A percentile compares a stretch with the other conserved stretches of the same genome.
phyloP scores from a whole-genome alignment of 2,888 invertebrate genomes.

The Arrhopalites spinosus region DNA sequence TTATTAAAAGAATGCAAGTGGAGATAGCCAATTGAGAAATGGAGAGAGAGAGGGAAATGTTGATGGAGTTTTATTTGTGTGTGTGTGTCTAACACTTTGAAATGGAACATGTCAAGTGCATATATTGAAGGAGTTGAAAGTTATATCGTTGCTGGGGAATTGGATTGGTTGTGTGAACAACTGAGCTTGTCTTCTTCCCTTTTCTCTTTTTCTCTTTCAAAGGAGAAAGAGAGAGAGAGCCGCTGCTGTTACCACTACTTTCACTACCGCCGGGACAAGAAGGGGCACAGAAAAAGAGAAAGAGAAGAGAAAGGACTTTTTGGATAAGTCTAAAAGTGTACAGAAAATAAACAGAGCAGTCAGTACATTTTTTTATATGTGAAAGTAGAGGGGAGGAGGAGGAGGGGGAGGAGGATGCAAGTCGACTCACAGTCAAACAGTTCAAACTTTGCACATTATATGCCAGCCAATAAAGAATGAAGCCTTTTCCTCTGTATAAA shows the following conservation, averaged over 20 bases:
- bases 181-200: neutral
- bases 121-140: slow-evolving; percentile 5
- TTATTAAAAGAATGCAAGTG: too few species aligned
- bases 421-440: neutral
- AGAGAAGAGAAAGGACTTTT: too few species aligned
- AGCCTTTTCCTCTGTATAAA: slow-evolving; percentile 26
- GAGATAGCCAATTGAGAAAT: too few species aligned
- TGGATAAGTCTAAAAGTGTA: too few species aligned
- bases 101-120: slow-evolving; percentile 24
- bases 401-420: neutral
- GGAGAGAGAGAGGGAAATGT: neutral
- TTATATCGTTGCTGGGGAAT: slow-evolving; percentile 16
- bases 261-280: too few species aligned
- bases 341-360: too few species aligned
- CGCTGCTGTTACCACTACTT: neutral
- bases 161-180: slow-evolving; percentile 15
- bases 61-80: slow-evolving; percentile 9
- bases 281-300: too few species aligned
- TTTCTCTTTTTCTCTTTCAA: neutral
- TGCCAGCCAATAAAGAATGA: slow-evolving; percentile 31
- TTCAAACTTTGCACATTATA: slow-evolving; percentile 36
- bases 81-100: slow-evolving; percentile 18
- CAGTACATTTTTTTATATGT: too few species aligned
- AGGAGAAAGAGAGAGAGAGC: neutral
- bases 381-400: neutral